Evolutionary conservation across 64 coral and sea anemone genomes (phyloP), one percentile per base, ranked within the genome.

Genomic region (Acropora tenuis): DNA sequence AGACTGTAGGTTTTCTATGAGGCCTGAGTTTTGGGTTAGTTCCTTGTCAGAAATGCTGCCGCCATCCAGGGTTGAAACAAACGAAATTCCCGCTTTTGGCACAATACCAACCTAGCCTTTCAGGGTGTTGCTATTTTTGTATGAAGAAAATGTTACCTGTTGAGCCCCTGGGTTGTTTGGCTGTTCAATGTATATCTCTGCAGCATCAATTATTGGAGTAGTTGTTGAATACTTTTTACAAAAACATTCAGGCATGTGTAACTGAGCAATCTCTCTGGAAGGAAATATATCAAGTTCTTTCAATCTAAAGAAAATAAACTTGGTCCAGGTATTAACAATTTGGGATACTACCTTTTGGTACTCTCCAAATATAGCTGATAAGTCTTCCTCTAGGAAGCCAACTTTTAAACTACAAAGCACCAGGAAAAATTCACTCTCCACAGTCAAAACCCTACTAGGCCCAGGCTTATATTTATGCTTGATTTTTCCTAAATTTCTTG

Each of bases 401-500:
- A 96, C 80, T 87, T 80, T 96, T 20, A 92, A 88, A n/a, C 80
- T 86, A 80, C 90, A 92, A 65, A 96, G 43, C 16, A 88, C 78
- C 86, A 92, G 74, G 20, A 96, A 89, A 92, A 96, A 92, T 92
- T 96, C 86, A 86, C 86, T 92, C 18, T 90, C 90, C 73, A 89
- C 61, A 79, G 86, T 69, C 5, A 96, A 67, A 83, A 78, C 80
- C 88, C 94, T 96, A 52, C 63, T 92, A 53, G 86, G 90, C 77
- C 94, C 79, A 90, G 90, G 94, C 80, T 96, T 96, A 50, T 92
- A 91, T n/a, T 88, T 95, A 44, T 92, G 66, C 74, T 88, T 92
- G 40, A 81, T 16, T 71, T 81, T 45, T 45, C 17, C n/a, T 71
- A 57, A 73, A 45, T 90, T 87, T 61, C 74, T 88, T 92, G 40